These are phyloP conservation scores for Phaenicophaeus curvirostris DNA, from an alignment of 2,797 vertebrate genomes.

Conservation along the genomic window DNA sequence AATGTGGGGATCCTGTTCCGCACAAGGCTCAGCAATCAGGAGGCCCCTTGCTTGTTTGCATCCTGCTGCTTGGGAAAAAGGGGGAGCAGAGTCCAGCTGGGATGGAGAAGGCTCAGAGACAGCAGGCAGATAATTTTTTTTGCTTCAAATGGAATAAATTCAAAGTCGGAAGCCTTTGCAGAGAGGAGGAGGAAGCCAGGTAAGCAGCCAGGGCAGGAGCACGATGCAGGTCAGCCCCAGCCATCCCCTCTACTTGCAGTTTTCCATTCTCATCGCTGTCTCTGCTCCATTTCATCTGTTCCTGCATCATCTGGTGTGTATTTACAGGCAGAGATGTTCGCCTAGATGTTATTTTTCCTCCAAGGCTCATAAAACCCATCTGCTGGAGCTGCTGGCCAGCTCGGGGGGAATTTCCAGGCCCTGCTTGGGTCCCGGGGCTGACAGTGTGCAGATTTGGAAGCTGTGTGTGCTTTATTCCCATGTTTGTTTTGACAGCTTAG, in stretches of 20 bases:
- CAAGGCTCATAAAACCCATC: conserved; percentile 27
- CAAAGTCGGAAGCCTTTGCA: not conserved
- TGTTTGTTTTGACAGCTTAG: conserved; percentile 37
- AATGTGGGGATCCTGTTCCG: not conserved
- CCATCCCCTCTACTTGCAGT: not conserved
- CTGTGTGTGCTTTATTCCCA: not conserved
- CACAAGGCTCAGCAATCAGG: not conserved
- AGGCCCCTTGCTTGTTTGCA: not conserved
- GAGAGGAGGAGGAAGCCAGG: not conserved
- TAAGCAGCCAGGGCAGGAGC: not conserved
- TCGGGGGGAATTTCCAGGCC: not conserved
- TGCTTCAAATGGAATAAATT: not conserved
- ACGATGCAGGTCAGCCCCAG: not conserved
- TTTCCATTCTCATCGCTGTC: not conserved
- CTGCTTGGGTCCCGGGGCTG: not conserved
- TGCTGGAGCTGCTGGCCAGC: conserved; percentile 18
- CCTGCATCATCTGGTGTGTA: not conserved
- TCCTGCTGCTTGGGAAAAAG: not conserved
- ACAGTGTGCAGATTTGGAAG: not conserved
- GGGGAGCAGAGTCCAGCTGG: not conserved
- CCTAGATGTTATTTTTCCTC: conserved; percentile 5
- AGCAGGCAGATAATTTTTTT: not conserved
- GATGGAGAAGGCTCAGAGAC: not conserved
- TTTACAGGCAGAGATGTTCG: conserved; percentile 27
- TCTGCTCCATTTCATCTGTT: not conserved